Evolutionary conservation across 2,888 invertebrate species (phyloP).

Genomic region (Drosophila stalkeri): DNA sequence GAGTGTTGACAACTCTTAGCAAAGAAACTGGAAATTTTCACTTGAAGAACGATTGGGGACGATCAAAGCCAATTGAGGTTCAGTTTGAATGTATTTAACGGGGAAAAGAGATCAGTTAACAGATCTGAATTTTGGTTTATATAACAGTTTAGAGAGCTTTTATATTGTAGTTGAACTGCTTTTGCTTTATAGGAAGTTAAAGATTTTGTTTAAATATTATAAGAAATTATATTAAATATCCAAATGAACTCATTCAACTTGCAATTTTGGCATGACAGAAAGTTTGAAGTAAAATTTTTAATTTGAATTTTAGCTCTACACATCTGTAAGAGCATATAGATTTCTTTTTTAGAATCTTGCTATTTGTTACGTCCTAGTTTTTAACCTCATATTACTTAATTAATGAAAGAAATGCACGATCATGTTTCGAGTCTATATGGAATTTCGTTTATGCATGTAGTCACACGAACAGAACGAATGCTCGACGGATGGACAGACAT

Average conservation of each 20-base stretch:
- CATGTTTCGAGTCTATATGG: not conserved
- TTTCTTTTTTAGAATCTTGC: too few relatives aligned
- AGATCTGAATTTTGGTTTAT: not conserved
- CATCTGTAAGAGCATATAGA: too few relatives aligned
- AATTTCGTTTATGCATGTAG: not conserved
- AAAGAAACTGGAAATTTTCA: constrained; percentile 8
- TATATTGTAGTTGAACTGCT: not conserved
- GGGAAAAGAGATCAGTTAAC: not conserved
- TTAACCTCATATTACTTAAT: not conserved
- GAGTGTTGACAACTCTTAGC: not conserved
- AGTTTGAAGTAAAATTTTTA: too few relatives aligned
- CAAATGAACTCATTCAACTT: not conserved
- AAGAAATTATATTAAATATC: not conserved
- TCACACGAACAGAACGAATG: not conserved
- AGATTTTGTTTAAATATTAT: too few relatives aligned
- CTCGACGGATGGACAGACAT: not conserved
- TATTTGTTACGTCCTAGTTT: not conserved
- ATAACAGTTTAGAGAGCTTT: not conserved
- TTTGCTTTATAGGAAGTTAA: too few relatives aligned
- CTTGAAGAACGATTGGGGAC: not conserved
- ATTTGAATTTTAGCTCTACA: not conserved
- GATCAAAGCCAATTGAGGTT: not conserved
- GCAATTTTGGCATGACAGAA: not conserved
- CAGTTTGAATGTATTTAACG: not conserved
- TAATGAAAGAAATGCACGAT: not conserved